Conservation (phyloP, 1,140 invertebrate genomes). For the Plectus sambesii region DNA sequence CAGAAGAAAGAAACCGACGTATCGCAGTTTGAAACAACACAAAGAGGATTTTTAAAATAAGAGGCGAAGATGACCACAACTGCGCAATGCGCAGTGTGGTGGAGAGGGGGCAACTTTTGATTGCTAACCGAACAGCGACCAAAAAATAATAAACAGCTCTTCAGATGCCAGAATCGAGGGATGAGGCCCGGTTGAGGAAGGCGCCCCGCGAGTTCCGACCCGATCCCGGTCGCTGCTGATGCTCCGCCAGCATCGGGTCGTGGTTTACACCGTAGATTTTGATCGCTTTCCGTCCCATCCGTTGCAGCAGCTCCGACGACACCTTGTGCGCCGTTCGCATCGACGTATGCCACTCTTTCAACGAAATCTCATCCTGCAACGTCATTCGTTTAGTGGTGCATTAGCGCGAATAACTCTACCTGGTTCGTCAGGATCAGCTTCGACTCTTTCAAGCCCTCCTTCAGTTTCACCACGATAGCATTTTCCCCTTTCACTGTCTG, state of each 20-base stretch:
- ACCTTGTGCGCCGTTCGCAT: constrained; percentile 77
- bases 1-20: too few species aligned
- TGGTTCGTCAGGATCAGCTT: constrained; percentile 84
- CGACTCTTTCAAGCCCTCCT: constrained; percentile 57
- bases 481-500: constrained; percentile 79
- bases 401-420: constrained; percentile 48
- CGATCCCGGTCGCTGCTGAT: constrained; percentile 37
- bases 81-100: too few species aligned
- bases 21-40: too few species aligned
- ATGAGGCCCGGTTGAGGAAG: constrained; percentile 40
- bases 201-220: constrained; percentile 31
- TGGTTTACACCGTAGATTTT: constrained; percentile 78
- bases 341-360: constrained; percentile 85
- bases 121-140: too few species aligned
- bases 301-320: constrained; percentile 76
- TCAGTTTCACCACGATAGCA: constrained; percentile 74
- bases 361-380: constrained; percentile 45
- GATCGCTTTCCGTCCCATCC: constrained; percentile 87
- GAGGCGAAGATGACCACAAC: too few species aligned
- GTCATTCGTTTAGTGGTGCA: neutral
- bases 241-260: constrained; percentile 40
- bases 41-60: too few species aligned
- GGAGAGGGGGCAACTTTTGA: too few species aligned
- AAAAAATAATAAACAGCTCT: too few species aligned
- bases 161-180: constrained; percentile 42